Conservation (phyloP, 2,888 invertebrate species). For the Neria commutata region DNA sequence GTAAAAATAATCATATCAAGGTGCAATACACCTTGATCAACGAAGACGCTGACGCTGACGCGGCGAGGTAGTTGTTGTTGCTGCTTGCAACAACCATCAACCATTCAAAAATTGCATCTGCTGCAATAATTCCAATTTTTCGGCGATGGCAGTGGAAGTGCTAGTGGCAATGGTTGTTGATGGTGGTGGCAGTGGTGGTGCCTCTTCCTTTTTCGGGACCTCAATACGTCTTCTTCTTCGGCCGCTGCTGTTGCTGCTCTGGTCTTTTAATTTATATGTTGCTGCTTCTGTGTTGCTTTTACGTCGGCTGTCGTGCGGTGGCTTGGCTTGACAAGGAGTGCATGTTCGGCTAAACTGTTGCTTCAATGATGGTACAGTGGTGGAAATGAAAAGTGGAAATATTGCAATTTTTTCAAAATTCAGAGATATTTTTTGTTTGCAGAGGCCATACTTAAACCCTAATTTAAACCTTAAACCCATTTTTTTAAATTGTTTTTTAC, state of each 20-base stretch:
- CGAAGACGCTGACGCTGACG: too few relatives aligned
- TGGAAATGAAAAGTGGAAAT: too few relatives aligned
- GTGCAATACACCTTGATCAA: constrained; percentile 43
- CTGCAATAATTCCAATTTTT: constrained; percentile 19
- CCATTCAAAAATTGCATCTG: constrained; percentile 31
- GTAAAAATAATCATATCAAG: constrained; percentile 30
- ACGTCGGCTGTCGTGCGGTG: neutral
- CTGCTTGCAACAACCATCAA: too few relatives aligned
- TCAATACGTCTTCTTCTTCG: neutral
- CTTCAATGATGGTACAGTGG: neutral
- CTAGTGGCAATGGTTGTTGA: constrained; percentile 4
- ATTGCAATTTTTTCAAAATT: too few relatives aligned
- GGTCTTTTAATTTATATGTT: constrained; percentile 25
- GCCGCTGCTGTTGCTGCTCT: neutral
- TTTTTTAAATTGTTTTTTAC: too few relatives aligned
- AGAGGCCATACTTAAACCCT: too few relatives aligned
- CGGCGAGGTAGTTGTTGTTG: too few relatives aligned
- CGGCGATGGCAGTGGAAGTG: constrained; percentile 3
- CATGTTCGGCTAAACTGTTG: too few relatives aligned
- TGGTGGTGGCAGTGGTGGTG: constrained; percentile 1
- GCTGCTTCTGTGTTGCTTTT: constrained; percentile 18
- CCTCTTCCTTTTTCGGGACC: constrained; percentile 5
- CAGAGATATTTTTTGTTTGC: too few relatives aligned
- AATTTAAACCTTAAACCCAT: too few relatives aligned
- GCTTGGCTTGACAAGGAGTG: neutral